Conservation (phyloP, 2,113 vertebrate species). For the Thermophis baileyi region DNA sequence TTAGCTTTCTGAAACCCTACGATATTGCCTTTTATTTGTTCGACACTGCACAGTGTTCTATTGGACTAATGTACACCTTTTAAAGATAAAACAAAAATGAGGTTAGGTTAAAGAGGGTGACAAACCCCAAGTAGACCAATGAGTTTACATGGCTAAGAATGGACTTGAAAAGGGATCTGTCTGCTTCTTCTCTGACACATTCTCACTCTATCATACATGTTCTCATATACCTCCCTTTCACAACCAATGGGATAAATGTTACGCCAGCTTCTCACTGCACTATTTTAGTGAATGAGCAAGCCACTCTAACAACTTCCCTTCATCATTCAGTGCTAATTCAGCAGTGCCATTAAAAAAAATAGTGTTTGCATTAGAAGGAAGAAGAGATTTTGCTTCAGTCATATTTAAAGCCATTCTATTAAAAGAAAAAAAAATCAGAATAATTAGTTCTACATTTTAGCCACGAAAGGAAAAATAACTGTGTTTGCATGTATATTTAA, state of each 20-base stretch:
- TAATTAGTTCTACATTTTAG: neutral
- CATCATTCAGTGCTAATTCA: neutral
- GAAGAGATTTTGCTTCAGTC: neutral
- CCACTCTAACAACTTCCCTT: neutral
- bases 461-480: neutral
- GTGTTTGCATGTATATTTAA: neutral
- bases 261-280: neutral
- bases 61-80: neutral
- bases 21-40: neutral
- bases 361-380: neutral
- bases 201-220: neutral
- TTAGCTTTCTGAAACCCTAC: neutral
- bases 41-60: neutral
- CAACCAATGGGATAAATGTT: neutral
- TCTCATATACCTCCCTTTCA: neutral
- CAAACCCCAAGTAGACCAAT: neutral
- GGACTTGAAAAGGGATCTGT: neutral
- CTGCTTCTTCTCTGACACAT: neutral
- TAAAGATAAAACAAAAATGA: neutral
- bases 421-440: neutral
- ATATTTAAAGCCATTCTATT: neutral
- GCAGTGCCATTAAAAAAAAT: neutral
- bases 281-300: neutral
- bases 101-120: neutral
- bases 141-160: neutral